Conservation (phyloP, 2,113 vertebrate genomes). For the Micronisus gabar region DNA sequence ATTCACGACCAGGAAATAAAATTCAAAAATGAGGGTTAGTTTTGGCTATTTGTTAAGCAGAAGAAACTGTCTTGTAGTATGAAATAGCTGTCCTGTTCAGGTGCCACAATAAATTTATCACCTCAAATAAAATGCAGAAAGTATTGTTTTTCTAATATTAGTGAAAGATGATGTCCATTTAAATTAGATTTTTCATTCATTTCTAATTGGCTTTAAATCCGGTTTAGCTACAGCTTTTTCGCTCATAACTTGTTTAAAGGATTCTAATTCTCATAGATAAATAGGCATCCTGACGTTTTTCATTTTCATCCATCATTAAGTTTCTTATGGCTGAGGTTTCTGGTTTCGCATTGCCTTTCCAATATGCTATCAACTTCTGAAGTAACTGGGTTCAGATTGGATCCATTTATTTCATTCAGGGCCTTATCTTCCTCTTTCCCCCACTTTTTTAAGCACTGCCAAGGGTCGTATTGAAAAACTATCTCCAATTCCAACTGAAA, state of each 20-base stretch:
- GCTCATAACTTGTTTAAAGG: slow-evolving; percentile 71
- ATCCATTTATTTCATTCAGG: slow-evolving; percentile 72
- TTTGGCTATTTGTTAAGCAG: slow-evolving; percentile 38
- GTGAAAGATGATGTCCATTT: slow-evolving; percentile 68
- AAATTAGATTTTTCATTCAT: slow-evolving; percentile 74
- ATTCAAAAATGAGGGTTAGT: background rate
- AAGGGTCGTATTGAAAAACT: slow-evolving; percentile 70
- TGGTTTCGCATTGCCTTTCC: slow-evolving; percentile 59
- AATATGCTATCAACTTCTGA: slow-evolving; percentile 52
- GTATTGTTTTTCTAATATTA: slow-evolving; percentile 57
- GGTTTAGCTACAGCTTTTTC: slow-evolving; percentile 64
- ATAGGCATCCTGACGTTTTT: slow-evolving; percentile 70
- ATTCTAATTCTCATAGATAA: slow-evolving; percentile 71
- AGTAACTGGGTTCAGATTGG: slow-evolving; percentile 66
- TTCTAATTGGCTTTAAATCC: slow-evolving; percentile 73
- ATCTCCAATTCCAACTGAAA: slow-evolving; percentile 72
- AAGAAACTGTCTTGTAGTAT: slow-evolving; percentile 23
- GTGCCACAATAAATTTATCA: slow-evolving; percentile 62
- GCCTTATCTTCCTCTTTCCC: slow-evolving; percentile 51
- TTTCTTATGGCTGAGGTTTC: slow-evolving; percentile 68
- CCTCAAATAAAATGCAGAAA: slow-evolving; percentile 34
- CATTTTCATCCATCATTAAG: slow-evolving; percentile 75
- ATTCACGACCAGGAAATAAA: slow-evolving; percentile 29
- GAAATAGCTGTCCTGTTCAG: slow-evolving; percentile 45
- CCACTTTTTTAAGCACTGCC: slow-evolving; percentile 63